These are phyloP conservation scores for Drosophila lacteicornis DNA, from an alignment of 1,140 invertebrate genomes.

Conservation along the genomic window DNA sequence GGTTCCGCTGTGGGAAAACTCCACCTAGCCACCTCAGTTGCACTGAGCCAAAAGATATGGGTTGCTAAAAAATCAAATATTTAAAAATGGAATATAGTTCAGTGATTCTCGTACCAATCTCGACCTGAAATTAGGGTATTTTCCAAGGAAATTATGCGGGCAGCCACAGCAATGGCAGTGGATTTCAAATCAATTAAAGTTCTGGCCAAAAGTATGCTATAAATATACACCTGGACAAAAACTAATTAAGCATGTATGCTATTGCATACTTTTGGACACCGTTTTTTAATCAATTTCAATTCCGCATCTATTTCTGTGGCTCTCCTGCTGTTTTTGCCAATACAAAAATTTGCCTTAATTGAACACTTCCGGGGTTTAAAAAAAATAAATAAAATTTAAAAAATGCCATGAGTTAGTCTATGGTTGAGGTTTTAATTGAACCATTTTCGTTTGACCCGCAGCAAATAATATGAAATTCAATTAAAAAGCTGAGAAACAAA, in stretches of 20 bases:
- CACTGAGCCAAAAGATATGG: constrained; percentile 6
- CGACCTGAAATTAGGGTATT: no score
- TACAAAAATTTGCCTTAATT: neutral
- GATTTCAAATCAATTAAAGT: neutral
- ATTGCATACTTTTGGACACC: no score
- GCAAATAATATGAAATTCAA: neutral
- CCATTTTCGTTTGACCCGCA: neutral
- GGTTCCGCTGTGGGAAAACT: constrained; percentile 11
- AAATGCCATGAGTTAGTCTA: neutral
- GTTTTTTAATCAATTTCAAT: neutral
- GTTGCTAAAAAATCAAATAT: neutral
- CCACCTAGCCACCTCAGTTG: constrained; percentile 8
- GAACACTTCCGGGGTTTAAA: neutral
- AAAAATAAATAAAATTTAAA: neutral
- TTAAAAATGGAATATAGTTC: neutral
- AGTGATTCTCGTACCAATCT: no score
- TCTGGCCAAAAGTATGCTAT: neutral
- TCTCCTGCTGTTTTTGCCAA: no score
- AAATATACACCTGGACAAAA: neutral
- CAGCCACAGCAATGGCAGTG: neutral
- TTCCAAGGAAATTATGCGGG: neutral
- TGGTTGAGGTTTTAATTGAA: neutral
- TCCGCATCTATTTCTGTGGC: neutral
- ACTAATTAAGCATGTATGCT: no score
- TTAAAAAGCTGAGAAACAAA: neutral